Evolutionary conservation across 1,140 invertebrate genomes (phyloP).

Genomic region (Paraescarpia echinospica): DNA sequence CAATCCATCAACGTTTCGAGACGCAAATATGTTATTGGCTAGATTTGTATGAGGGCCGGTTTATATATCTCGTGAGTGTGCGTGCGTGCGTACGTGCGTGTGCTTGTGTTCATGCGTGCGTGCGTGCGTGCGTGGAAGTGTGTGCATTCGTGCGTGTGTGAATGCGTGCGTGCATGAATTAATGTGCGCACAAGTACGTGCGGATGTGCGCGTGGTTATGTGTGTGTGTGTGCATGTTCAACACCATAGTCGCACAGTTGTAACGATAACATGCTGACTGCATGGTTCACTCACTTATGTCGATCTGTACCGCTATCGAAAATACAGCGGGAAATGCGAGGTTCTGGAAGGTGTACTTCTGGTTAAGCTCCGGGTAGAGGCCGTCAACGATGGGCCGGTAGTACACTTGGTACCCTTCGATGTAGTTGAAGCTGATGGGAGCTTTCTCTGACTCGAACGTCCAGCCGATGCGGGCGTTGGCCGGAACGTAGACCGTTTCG

Average conservation of each 20-base stretch:
- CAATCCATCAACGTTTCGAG: no score
- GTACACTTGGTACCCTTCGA: constrained; percentile 17
- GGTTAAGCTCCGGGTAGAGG: constrained; percentile 9
- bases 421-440: constrained; percentile 26
- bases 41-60: background rate
- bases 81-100: background rate
- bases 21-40: no score
- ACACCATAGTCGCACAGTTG: background rate
- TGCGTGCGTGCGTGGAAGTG: background rate
- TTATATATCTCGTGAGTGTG: background rate
- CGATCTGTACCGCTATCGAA: constrained; percentile 27
- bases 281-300: constrained; percentile 19
- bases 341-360: background rate
- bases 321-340: constrained; percentile 16
- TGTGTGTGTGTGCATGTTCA: background rate
- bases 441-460: constrained; percentile 18
- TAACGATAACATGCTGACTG: background rate
- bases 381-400: constrained; percentile 18
- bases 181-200: background rate
- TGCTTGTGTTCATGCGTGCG: background rate
- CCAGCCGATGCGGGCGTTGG: constrained; percentile 22
- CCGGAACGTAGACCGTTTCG: background rate
- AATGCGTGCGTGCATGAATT: background rate
- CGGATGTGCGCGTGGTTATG: background rate
- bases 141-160: background rate